phyloP scores from a whole-genome alignment of 1,140 invertebrate genomes.

The Procambarus virginalis region DNA sequence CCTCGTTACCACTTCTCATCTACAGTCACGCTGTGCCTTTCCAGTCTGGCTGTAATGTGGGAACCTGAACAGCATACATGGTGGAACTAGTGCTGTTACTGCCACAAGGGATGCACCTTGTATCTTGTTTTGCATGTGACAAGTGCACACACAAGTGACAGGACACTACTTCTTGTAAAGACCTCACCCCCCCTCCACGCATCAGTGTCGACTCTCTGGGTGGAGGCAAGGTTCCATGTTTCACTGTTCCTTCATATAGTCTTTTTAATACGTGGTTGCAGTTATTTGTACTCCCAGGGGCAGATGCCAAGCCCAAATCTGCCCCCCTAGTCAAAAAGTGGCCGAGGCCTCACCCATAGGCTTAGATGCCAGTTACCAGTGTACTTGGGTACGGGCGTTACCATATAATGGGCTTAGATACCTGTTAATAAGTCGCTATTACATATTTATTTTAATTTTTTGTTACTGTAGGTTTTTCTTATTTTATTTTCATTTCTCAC shows the following conservation, averaged over 20 bases:
- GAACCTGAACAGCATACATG: conserved; percentile 25
- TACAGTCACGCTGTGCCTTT: conserved; percentile 39
- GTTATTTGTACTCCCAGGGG: conserved; percentile 57
- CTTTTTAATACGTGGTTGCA: conserved; percentile 67
- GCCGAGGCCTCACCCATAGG: conserved; percentile 10
- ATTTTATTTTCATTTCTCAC: conserved; percentile 45
- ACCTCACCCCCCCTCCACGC: conserved; percentile 28
- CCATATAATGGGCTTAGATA: conserved; percentile 55
- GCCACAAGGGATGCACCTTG: conserved; percentile 24
- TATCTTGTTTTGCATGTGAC: conserved; percentile 42
- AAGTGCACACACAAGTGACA: conserved; percentile 46
- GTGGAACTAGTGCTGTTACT: conserved; percentile 25
- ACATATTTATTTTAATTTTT: conserved; percentile 19
- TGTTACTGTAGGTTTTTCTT: conserved; percentile 40
- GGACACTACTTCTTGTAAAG: conserved; percentile 46
- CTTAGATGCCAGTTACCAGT: conserved; percentile 52
- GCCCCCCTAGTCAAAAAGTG: conserved; percentile 54
- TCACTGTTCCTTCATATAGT: conserved; percentile 65
- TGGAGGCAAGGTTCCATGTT: conserved; percentile 45
- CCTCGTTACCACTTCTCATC: conserved; percentile 4
- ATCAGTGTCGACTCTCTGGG: conserved; percentile 9
- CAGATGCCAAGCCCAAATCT: conserved; percentile 49
- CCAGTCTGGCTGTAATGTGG: conserved; percentile 33
- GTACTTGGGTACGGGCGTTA: conserved; percentile 56
- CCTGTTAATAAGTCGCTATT: conserved; percentile 49